Conservation (phyloP, 2,797 vertebrate genomes). For the Hemibagrus guttatus region DNA sequence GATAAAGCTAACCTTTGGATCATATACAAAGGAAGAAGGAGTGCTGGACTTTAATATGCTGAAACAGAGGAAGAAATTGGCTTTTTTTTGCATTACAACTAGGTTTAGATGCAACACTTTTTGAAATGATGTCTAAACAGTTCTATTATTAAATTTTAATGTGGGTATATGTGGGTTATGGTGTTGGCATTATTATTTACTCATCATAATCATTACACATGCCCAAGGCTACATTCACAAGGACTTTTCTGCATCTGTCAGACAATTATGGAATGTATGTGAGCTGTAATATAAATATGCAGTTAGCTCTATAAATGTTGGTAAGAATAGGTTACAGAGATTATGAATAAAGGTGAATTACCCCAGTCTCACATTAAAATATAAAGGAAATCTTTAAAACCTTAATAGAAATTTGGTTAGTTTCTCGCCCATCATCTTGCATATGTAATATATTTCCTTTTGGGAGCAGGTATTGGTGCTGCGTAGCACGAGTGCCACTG, state of each 20-base stretch:
- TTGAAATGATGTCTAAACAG: background rate
- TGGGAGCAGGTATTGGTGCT: constrained; percentile 78
- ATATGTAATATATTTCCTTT: background rate
- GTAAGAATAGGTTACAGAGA: background rate
- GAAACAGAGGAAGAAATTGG: no score
- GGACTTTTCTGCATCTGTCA: background rate
- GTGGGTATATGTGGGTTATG: background rate
- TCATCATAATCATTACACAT: no score
- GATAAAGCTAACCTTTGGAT: background rate
- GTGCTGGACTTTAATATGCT: background rate
- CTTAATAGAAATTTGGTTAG: background rate
- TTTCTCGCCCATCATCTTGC: background rate
- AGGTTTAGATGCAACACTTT: background rate
- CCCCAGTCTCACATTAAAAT: background rate
- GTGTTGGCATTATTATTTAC: background rate
- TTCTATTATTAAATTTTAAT: background rate
- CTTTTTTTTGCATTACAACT: background rate
- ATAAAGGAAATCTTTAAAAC: background rate
- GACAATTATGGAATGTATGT: background rate
- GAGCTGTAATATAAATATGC: background rate
- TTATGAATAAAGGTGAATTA: background rate
- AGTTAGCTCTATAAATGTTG: background rate
- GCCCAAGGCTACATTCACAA: background rate
- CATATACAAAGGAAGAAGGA: background rate
- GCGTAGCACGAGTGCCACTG: constrained; percentile 80